phyloP scores from a whole-genome alignment of 1,140 invertebrate species.

The Drosophila arawakana region DNA sequence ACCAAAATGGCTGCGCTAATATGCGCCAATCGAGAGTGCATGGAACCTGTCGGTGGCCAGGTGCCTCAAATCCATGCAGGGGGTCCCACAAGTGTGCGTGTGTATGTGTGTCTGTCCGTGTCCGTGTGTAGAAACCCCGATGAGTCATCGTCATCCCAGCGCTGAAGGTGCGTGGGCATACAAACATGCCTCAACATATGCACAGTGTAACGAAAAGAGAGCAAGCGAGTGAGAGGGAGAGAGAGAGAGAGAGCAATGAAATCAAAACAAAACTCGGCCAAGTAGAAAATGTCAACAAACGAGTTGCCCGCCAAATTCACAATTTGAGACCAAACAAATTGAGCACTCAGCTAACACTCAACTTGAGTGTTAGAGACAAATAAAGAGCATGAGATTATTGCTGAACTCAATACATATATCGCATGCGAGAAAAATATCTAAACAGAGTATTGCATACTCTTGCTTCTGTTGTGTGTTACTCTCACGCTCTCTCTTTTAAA shows the following conservation, averaged over 20 bases:
- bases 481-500: slow-evolving; percentile 28
- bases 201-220: slow-evolving; percentile 6
- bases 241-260: slow-evolving; percentile 1
- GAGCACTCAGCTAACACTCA: slow-evolving; percentile 2
- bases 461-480: slow-evolving; percentile 4
- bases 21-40: slow-evolving; percentile 48
- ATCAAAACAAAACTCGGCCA: slow-evolving; percentile 73
- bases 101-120: slow-evolving; percentile 30
- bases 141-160: slow-evolving; percentile 72
- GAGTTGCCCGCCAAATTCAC: slow-evolving; percentile 75
- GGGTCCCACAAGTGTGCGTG: slow-evolving; percentile 30
- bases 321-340: slow-evolving; percentile 46
- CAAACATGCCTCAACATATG: slow-evolving; percentile 43
- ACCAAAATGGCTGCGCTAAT: slow-evolving; percentile 39
- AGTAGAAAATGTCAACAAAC: slow-evolving; percentile 81
- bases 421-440: slow-evolving; percentile 61
- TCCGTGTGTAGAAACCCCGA: slow-evolving; percentile 81
- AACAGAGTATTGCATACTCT: background rate
- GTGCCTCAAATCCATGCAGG: slow-evolving; percentile 47
- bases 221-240: background rate
- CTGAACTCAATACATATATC: slow-evolving; percentile 35
- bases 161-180: slow-evolving; percentile 44
- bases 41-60: slow-evolving; percentile 47
- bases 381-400: background rate
- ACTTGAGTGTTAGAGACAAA: slow-evolving; percentile 32